Base-by-base conservation (phyloP, 2,113 vertebrate species). In the Microtus montanus region DNA sequence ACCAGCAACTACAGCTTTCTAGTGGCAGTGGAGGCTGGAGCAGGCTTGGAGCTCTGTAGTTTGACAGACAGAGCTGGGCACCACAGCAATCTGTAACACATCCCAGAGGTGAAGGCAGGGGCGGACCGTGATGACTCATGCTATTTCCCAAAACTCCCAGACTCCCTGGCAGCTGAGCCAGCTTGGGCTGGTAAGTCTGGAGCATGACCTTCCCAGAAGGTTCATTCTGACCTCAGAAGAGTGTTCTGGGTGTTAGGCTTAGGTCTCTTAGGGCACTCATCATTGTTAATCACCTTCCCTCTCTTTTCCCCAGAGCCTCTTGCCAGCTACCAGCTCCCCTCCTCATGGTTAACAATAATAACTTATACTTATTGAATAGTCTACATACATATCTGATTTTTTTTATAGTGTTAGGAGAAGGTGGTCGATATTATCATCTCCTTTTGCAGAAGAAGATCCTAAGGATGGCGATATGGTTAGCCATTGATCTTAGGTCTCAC, bases 121-220 rank as follows among this genome's bases (percentile, higher is more conserved):
- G 80, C 44, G 89, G 49, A 66, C 5, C 5, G 14, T 22, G 17
- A 47, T 96, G 93, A 90, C 77, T 89, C 19, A 33, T 28, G 12
- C 44, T 54, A 14, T 41, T 90, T 86, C 44, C 68, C 61, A 93
- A 83, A 70, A 19, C 41, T 79, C 11, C n/a, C 61, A 38, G 63
- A 19, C 74, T 87, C 94, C 79, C 70, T 77, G n/a, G 41, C 28
- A 84, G 83, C 92, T 52, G 64, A 87, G n/a, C 54, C 58, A 70
- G 63, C 54, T 68, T 14, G 47, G 41, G 7, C 35, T 73, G 38
- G 33, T 78, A 83, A 87, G 35, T 64, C 20, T 41, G 52, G 47
- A 89, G 70, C 30, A 73, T 38, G 14, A 54, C 13, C 22, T 91
- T 80, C 20, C 66, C 49, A 49, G 41, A 44, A 15, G 26, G 64